A percentile compares a stretch with the other conserved stretches of the same genome.
Conservation (phyloP, 2,888 invertebrate genomes). For the Ceratothoa steindachneri region DNA sequence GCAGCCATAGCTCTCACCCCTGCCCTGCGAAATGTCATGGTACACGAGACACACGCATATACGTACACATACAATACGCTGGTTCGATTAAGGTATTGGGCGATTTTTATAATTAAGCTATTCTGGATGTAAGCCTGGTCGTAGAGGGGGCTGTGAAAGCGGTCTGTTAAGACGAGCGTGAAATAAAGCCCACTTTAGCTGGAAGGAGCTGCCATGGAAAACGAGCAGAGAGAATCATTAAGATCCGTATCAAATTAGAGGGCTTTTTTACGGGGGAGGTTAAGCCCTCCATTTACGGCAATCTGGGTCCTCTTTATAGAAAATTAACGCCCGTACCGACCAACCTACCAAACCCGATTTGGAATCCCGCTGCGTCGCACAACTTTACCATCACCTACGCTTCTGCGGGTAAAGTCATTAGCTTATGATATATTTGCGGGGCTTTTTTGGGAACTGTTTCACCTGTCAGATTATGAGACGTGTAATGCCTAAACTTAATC, state of each 20-base stretch:
- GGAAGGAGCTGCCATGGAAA: not conserved
- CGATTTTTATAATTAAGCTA: not conserved
- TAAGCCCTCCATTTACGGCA: not conserved
- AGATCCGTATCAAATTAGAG: constrained; percentile 9
- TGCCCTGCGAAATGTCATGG: too few species aligned
- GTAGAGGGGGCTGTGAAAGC: not conserved
- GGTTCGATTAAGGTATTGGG: not conserved
- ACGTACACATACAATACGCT: not conserved
- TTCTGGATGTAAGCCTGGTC: too few species aligned
- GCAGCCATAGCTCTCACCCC: not conserved
- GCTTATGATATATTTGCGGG: not conserved
- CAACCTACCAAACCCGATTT: not conserved
- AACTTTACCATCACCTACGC: not conserved
- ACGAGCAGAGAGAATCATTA: constrained; percentile 2
- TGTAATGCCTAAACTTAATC: too few species aligned
- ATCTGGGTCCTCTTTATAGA: not conserved
- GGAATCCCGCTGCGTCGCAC: not conserved
- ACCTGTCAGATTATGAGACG: too few species aligned
- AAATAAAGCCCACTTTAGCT: not conserved
- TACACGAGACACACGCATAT: not conserved
- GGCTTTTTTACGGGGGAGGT: not conserved
- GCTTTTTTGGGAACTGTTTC: too few species aligned
- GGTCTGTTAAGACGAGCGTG: not conserved
- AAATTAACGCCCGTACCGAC: not conserved
- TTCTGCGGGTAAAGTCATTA: not conserved